Evolutionary conservation across 2,113 vertebrate genomes (phyloP).

Genomic region (Siniperca knerii): DNA sequence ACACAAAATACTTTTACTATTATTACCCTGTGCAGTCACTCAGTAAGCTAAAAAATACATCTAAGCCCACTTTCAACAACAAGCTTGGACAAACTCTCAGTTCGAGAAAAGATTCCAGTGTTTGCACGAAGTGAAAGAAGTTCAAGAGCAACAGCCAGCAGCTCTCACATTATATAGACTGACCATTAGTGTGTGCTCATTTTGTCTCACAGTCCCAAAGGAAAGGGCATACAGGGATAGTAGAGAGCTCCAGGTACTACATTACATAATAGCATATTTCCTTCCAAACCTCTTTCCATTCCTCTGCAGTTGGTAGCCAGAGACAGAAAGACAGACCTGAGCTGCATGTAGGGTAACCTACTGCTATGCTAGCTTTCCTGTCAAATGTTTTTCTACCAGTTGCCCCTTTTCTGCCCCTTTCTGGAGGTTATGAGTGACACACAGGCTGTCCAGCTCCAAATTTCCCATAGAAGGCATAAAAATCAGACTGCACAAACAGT

Average conservation of each 20-base stretch:
- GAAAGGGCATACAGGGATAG: constrained; percentile 44
- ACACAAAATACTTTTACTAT: constrained; percentile 68
- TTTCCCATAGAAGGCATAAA: constrained; percentile 52
- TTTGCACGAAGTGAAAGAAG: constrained; percentile 55
- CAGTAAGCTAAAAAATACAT: constrained; percentile 48
- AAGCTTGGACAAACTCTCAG: constrained; percentile 10
- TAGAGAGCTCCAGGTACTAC: constrained; percentile 49
- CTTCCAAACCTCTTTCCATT: constrained; percentile 49
- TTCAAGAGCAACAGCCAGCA: constrained; percentile 45
- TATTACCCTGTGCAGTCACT: constrained; percentile 62
- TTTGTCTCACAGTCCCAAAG: constrained; percentile 29
- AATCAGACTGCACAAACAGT: neutral
- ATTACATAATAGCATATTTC: constrained; percentile 65
- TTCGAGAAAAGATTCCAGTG: constrained; percentile 27
- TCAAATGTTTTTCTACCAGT: constrained; percentile 33
- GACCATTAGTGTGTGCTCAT: constrained; percentile 2
- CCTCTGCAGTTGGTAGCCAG: constrained; percentile 17
- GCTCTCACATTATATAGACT: constrained; percentile 41
- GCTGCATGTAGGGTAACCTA: constrained; percentile 26
- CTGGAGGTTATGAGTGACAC: constrained; percentile 18
- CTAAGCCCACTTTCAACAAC: constrained; percentile 48
- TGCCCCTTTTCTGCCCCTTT: constrained; percentile 31
- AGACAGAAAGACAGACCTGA: constrained; percentile 19
- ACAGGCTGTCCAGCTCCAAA: constrained; percentile 21
- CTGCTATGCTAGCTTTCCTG: constrained; percentile 41